Conservation (phyloP, 2,797 vertebrate genomes). For the Hipposideros larvatus region DNA sequence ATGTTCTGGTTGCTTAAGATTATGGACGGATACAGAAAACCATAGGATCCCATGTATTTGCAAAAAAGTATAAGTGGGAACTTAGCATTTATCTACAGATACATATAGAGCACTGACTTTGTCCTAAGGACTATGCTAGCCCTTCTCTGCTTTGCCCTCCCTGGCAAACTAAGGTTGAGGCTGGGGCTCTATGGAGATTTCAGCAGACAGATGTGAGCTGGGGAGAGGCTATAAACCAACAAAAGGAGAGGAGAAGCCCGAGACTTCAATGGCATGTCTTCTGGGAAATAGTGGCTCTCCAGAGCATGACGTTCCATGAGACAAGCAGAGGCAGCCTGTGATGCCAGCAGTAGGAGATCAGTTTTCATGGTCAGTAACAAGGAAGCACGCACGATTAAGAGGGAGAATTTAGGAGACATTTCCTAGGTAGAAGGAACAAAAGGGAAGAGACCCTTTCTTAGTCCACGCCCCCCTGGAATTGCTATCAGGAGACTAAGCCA, state of each 20-base stretch:
- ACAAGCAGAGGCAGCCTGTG: neutral
- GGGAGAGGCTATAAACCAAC: neutral
- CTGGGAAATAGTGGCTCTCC: neutral
- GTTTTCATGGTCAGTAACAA: neutral
- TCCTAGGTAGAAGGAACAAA: neutral
- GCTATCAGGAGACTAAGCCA: neutral
- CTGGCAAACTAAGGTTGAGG: neutral
- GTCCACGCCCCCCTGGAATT: neutral
- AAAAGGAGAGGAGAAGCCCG: neutral
- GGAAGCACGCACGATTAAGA: neutral
- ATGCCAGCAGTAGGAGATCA: neutral
- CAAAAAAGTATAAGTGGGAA: neutral
- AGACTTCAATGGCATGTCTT: neutral
- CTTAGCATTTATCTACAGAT: neutral
- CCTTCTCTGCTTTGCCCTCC: neutral
- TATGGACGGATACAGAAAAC: neutral
- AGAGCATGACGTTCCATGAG: neutral
- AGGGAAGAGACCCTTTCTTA: neutral
- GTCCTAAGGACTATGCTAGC: neutral
- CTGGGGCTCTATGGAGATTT: neutral
- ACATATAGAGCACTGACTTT: neutral
- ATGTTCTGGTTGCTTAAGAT: neutral
- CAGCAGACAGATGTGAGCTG: neutral
- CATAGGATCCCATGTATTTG: neutral
- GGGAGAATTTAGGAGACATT: neutral